These are phyloP conservation scores for Xiphophorus maculatus DNA, from an alignment of 2,113 vertebrate genomes.

Conservation along the genomic window DNA sequence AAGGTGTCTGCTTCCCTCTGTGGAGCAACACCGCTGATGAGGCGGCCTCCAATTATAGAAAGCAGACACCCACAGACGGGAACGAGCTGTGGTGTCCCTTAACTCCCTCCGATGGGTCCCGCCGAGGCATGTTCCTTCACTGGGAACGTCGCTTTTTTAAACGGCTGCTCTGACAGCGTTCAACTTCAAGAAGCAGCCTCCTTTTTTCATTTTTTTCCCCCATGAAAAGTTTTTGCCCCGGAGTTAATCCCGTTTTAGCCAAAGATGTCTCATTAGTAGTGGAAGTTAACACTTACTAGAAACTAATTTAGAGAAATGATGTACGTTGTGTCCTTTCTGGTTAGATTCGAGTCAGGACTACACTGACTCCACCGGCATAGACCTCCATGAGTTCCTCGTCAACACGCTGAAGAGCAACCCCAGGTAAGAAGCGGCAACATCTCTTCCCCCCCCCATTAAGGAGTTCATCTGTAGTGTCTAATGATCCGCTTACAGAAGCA, in stretches of 20 bases:
- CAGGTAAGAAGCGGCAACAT: conserved; percentile 77
- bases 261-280: not conserved
- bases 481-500: not conserved
- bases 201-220: not conserved
- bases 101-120: conserved; percentile 31
- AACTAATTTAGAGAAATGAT: not conserved
- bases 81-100: not conserved
- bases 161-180: conserved; percentile 13
- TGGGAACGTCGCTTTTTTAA: conserved; percentile 23
- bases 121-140: conserved; percentile 5
- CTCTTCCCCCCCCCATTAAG: not conserved
- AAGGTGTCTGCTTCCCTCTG: conserved; percentile 69
- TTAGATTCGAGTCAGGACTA: conserved; percentile 98
- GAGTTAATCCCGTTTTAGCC: not conserved
- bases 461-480: not conserved
- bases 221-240: not conserved
- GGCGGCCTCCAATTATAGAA: conserved; percentile 70
- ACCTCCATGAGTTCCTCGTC: conserved; percentile 98
- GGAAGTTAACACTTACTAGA: not conserved
- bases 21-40: conserved; percentile 66
- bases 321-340: not conserved
- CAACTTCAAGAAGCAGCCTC: not conserved
- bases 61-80: conserved; percentile 55
- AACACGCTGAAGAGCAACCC: conserved; percentile 98
- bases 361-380: conserved; percentile 97